A percentile compares a stretch with the other conserved stretches of the same genome.
Evolutionary conservation across 2,888 invertebrate genomes (phyloP).

Genomic region (Antitype chi): DNA sequence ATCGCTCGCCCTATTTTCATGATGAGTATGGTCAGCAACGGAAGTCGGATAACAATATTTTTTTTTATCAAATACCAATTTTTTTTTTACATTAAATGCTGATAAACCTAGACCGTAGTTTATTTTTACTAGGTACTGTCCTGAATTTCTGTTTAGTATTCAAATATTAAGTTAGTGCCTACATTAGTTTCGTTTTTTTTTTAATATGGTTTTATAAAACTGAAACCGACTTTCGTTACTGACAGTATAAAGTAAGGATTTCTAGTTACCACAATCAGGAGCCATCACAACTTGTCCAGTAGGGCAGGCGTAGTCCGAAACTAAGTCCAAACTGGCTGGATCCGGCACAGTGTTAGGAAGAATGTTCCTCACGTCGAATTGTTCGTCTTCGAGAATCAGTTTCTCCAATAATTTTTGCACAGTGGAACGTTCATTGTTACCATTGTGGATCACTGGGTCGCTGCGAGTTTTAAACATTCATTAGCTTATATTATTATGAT

Average conservation of each 20-base stretch:
- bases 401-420: slow-evolving; percentile 96
- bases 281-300: slow-evolving; percentile 98
- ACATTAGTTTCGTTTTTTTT: too few relatives aligned
- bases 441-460: slow-evolving; percentile 96
- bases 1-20: neutral
- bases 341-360: slow-evolving; percentile 98
- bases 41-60: neutral
- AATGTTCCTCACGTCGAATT: slow-evolving; percentile 97
- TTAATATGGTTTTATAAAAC: neutral
- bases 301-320: slow-evolving; percentile 98
- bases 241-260: neutral
- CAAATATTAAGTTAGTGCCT: neutral
- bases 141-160: neutral
- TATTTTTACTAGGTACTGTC: too few relatives aligned
- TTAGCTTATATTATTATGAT: neutral
- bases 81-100: too few relatives aligned
- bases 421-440: slow-evolving; percentile 96
- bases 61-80: too few relatives aligned
- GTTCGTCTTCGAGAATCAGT: slow-evolving; percentile 97
- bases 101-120: too few relatives aligned
- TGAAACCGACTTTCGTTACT: neutral
- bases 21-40: neutral
- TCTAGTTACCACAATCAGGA: slow-evolving; percentile 95
- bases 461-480: slow-evolving; percentile 85
- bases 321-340: slow-evolving; percentile 96